phyloP scores from a whole-genome alignment of 2,113 vertebrate species.

The Podarcis raffonei region DNA sequence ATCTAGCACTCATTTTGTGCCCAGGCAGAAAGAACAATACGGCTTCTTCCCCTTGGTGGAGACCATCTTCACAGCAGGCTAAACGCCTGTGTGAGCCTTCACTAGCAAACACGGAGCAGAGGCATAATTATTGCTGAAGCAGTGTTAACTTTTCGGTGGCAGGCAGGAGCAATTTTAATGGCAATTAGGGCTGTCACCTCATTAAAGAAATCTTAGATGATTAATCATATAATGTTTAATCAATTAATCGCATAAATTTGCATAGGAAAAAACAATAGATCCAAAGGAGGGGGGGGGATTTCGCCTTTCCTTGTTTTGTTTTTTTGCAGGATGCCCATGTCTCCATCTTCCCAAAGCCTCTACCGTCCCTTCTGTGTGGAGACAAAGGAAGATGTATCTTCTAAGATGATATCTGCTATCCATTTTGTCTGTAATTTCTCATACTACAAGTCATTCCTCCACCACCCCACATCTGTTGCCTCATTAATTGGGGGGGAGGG shows the following conservation, averaged over 20 bases:
- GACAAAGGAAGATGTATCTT: neutral
- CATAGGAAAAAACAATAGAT: neutral
- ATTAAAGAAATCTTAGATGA: constrained; percentile 1
- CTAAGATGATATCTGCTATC: neutral
- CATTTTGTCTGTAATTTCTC: neutral
- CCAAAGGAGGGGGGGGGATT: neutral
- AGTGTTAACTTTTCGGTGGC: neutral
- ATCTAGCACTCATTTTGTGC: neutral
- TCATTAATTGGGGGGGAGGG: neutral
- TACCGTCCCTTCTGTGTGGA: neutral
- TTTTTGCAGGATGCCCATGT: neutral
- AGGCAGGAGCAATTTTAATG: neutral
- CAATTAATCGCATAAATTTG: neutral
- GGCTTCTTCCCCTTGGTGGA: neutral
- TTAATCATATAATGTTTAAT: neutral
- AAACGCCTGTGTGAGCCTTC: neutral
- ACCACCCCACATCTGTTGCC: neutral
- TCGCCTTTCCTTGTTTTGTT: neutral
- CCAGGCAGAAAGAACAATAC: neutral
- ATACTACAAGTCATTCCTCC: neutral
- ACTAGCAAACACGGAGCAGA: neutral
- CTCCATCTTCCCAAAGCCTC: neutral
- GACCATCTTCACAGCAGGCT: neutral
- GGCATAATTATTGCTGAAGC: neutral
- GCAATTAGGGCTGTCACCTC: neutral